Conservation (phyloP, 2,888 invertebrate species). For the Acrobasis suavella region DNA sequence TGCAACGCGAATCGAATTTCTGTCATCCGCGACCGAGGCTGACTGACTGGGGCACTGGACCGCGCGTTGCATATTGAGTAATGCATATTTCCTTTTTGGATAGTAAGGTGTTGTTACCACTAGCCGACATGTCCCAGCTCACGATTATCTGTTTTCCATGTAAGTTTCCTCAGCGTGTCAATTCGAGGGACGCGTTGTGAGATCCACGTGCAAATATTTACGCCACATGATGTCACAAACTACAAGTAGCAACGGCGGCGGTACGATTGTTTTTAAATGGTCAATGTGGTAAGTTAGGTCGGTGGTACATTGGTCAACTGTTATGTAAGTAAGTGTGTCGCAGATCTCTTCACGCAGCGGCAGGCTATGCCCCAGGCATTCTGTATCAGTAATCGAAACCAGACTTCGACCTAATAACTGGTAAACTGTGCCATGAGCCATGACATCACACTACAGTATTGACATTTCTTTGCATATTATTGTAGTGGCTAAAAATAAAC, state of each 20-base stretch:
- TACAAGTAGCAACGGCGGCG: conserved; percentile 32
- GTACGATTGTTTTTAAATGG: conserved; percentile 42
- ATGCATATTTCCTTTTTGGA: conserved; percentile 31
- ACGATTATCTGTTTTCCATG: conserved; percentile 31
- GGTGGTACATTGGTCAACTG: conserved; percentile 50
- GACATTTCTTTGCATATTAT: conserved; percentile 19
- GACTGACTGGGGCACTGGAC: conserved; percentile 29
- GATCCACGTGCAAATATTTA: conserved; percentile 38
- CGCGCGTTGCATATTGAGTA: conserved; percentile 28
- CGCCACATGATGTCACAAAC: conserved; percentile 44
- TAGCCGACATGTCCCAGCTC: conserved; percentile 9
- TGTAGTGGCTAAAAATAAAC: conserved; percentile 15
- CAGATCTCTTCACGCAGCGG: conserved; percentile 30
- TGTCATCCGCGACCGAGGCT: conserved; percentile 31
- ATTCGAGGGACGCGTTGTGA: conserved; percentile 32
- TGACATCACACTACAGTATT: conserved; percentile 22
- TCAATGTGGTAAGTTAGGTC: conserved; percentile 37
- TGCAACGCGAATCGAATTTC: conserved; percentile 29
- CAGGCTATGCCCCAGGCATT: conserved; percentile 29
- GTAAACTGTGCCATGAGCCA: conserved; percentile 35
- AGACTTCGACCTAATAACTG: conserved; percentile 38
- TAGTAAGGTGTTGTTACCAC: conserved; percentile 21
- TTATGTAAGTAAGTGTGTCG: conserved; percentile 52
- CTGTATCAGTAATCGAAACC: conserved; percentile 20
- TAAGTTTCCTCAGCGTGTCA: conserved; percentile 35